Percentiles rank a stretch among this genome's conserved stretches.
phyloP scores from a whole-genome alignment of 2,888 invertebrate species.

The Hydrotaea cyrtoneurina region DNA sequence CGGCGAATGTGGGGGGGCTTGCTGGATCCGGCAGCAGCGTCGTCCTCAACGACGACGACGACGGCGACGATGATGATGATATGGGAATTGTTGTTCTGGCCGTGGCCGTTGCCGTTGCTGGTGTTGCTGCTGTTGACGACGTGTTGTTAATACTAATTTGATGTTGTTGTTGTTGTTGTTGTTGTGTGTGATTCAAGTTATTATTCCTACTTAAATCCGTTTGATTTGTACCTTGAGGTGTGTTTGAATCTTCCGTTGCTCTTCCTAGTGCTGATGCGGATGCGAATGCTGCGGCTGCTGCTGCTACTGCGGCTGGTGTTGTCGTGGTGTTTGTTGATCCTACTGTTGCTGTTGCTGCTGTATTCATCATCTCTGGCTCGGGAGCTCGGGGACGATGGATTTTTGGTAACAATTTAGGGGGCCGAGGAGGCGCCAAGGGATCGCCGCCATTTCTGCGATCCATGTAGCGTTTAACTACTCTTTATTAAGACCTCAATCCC shows the following conservation, averaged over 20 bases:
- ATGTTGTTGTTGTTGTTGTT: conserved; percentile 66
- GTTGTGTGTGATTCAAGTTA: conserved; percentile 66
- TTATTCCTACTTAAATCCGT: conserved; percentile 70
- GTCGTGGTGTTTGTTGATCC: conserved; percentile 36
- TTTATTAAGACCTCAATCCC: conserved; percentile 80
- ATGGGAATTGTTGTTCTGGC: conserved; percentile 47
- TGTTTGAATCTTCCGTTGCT: conserved; percentile 60
- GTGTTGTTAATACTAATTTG: conserved; percentile 68
- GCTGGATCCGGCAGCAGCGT: too few species aligned
- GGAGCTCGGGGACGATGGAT: conserved; percentile 84
- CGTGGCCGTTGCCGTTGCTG: conserved; percentile 69
- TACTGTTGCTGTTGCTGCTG: conserved; percentile 67
- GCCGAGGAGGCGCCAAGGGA: conserved; percentile 88
- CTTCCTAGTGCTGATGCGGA: conserved; percentile 55
- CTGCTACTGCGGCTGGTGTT: conserved; percentile 66
- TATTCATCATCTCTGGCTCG: conserved; percentile 82
- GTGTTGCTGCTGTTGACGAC: conserved; percentile 68
- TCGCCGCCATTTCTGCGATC: conserved; percentile 89
- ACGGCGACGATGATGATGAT: conserved; percentile 69
- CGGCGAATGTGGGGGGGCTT: conserved; percentile 42
- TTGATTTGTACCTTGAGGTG: conserved; percentile 73
- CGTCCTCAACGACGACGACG: conserved; percentile 35
- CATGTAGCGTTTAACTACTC: conserved; percentile 82
- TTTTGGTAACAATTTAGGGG: conserved; percentile 88
- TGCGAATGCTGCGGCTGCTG: conserved; percentile 66